Percentiles rank a stretch among this genome's conserved stretches.
phyloP scores from a whole-genome alignment of 2,888 invertebrate genomes.

The Chrysolina americana region DNA sequence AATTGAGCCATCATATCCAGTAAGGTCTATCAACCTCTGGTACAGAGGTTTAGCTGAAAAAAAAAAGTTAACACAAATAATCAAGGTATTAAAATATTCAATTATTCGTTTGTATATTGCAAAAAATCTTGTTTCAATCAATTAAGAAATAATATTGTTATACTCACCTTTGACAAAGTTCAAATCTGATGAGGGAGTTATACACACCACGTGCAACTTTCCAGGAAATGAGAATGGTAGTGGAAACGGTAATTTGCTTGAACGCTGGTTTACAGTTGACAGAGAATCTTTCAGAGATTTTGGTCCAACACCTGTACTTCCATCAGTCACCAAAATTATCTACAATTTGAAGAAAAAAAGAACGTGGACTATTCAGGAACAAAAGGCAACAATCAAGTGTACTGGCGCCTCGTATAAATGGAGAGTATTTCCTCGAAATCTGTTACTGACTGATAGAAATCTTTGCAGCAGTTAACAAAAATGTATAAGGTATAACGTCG shows the following conservation, averaged over 20 bases:
- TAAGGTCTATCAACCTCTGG: slow-evolving; percentile 85
- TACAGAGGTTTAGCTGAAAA: slow-evolving; percentile 79
- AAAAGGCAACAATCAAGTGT: too few relatives aligned
- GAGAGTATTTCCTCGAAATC: too few relatives aligned
- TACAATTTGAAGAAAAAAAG: slow-evolving; percentile 57
- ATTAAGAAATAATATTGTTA: too few relatives aligned
- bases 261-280: slow-evolving; percentile 69
- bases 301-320: slow-evolving; percentile 78
- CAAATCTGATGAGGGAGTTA: slow-evolving; percentile 77
- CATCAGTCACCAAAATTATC: slow-evolving; percentile 84
- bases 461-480: too few relatives aligned
- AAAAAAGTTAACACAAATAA: slow-evolving; percentile 49
- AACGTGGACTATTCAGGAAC: too few relatives aligned
- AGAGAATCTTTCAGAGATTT: slow-evolving; percentile 77
- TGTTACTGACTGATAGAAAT: too few relatives aligned
- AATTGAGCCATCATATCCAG: slow-evolving; percentile 77
- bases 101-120: too few relatives aligned
- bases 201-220: slow-evolving; percentile 83
- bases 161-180: slow-evolving; percentile 69
- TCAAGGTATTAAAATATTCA: too few relatives aligned
- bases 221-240: slow-evolving; percentile 86
- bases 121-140: background rate
- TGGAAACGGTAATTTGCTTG: slow-evolving; percentile 74
- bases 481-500: too few relatives aligned
- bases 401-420: too few relatives aligned